Evolutionary conservation across 2,113 vertebrate species (phyloP), one percentile per base, ranked within the genome.

Genomic region (Toxostoma redivivum): DNA sequence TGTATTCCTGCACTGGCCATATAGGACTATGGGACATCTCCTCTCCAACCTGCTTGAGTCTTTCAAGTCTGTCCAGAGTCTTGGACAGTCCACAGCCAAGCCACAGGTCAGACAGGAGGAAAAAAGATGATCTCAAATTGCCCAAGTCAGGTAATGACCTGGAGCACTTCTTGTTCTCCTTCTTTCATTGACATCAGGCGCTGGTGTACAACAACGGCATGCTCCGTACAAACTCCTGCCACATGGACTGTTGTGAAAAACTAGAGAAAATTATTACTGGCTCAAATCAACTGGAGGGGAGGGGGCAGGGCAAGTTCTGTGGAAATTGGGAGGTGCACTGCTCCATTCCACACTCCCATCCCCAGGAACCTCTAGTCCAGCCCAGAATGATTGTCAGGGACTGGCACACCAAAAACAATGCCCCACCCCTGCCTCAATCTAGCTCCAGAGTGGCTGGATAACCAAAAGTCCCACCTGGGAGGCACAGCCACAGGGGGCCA

Each of bases 151-250:
- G 25, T 4, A 35, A 50, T 35, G 7, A 64, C 31, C 21, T 18
- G 15, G 67, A 71, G 11, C 42, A 35, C 14, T 42, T 62, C 27
- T 27, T 23, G 42, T 44, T 18, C 48, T 35, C 28, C 56, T 54
- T 1, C 45, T 24, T 47, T 56, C 58, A 57, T 6, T 80, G 58
- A 56, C 18, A 56, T 27, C 25, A 27, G 0, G 1, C 0, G 0
- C 27, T 23, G 50, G 22, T 7, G 22, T 15, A 57, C 1, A 6
- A 37, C 25, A 33, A 9, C 2, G 19, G 27, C 1, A 0, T 0
- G 1, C 42, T 33, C 37, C 2, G 1, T 15, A 57, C 57, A 57
- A 81, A 44, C 27, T 57, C 50, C 31, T 16, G 31, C 31, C 22
- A 50, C 12, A 0, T 0, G 27, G 35, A 44, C 9, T 57, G 35